Evolutionary conservation across 2,888 invertebrate species (phyloP), one percentile per base, ranked within the genome.

Genomic region (Sphaeridia pumilis): DNA sequence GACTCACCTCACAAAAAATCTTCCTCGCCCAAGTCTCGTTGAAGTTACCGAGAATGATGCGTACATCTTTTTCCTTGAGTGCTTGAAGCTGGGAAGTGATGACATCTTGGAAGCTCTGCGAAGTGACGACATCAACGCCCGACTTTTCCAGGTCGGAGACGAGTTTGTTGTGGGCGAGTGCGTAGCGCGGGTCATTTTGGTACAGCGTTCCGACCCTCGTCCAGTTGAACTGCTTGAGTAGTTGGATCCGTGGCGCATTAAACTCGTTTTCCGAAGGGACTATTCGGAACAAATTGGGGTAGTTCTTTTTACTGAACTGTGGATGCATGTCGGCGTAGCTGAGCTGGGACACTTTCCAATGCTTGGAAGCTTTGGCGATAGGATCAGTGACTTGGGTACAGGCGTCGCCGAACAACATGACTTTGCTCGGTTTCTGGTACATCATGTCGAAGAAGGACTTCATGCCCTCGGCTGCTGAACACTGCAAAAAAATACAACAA

Each of bases 281-380:
- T 58, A 94, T 88, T 46, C 95, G 82, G 74, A 92, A 95, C 76
- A 95, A 93, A 72, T 94, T 92, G 5, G 93, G 93, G 71, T 92
- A 95, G 63, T 87, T 87, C 67, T 87, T 83, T 68, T 82, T 84
- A 4, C 88, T 88, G 73, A 94, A 90, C 86, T 93, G 90, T 1
- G 95, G 95, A 73, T 95, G 93, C 3, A 93, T 95, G 71, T 97
- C 95, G 4, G 93, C 94, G 72, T 94, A 95, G 14, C 94, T 93
- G 7, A 95, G 74, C 84, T 90, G 94, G 0, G 90, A 88, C 50
- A 98, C 78, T 69, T 92, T 87, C 93, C 95, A 98, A 70, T 92
- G 93, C 67, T 90, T 90, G 51, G 92, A 88, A 3, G 93, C 92
- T 72, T 94, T 92, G 7, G 94, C 94, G 61, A 95, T 90, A 38